Conservation (phyloP, 2,797 vertebrate species). For the Decapterus maruadsi region DNA sequence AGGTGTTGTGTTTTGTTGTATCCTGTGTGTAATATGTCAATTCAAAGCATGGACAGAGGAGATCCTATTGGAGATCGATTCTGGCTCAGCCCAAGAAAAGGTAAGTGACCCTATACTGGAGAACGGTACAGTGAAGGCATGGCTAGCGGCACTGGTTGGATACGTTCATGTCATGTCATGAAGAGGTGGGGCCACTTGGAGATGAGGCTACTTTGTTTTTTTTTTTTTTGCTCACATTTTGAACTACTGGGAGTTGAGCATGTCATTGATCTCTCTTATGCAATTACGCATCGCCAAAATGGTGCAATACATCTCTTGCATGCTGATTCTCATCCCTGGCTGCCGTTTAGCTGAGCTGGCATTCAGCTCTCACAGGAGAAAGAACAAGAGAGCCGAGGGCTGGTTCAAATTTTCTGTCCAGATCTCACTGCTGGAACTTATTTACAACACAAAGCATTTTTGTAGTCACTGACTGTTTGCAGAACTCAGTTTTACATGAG, state of each 20-base stretch:
- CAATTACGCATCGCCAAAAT: slow-evolving; percentile 32
- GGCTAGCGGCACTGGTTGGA: slow-evolving; percentile 27
- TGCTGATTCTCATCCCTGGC: slow-evolving; percentile 65
- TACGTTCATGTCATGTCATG: slow-evolving; percentile 41
- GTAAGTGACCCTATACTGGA: slow-evolving; percentile 69
- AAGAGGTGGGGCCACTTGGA: slow-evolving; percentile 44
- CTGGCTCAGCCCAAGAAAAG: slow-evolving; percentile 88
- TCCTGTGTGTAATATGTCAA: slow-evolving; percentile 47
- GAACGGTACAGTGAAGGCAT: neutral
- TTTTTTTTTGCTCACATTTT: slow-evolving; percentile 6
- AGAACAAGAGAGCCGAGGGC: slow-evolving; percentile 59
- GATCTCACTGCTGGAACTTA: slow-evolving; percentile 78
- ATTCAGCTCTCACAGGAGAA: slow-evolving; percentile 43
- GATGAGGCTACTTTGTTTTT: neutral
- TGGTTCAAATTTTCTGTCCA: slow-evolving; percentile 80
- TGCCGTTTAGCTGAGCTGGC: slow-evolving; percentile 58
- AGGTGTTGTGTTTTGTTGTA: slow-evolving; percentile 32
- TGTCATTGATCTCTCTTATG: slow-evolving; percentile 4
- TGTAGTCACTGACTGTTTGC: slow-evolving; percentile 59
- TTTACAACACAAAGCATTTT: slow-evolving; percentile 77
- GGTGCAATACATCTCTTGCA: slow-evolving; percentile 42
- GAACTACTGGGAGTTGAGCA: neutral
- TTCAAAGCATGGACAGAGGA: slow-evolving; percentile 70
- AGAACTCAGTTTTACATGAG: slow-evolving; percentile 45
- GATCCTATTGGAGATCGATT: slow-evolving; percentile 87